These are phyloP conservation scores for Chlorocebus sabaeus DNA, from an alignment of 2,113 vertebrate genomes.

Conservation along the genomic window DNA sequence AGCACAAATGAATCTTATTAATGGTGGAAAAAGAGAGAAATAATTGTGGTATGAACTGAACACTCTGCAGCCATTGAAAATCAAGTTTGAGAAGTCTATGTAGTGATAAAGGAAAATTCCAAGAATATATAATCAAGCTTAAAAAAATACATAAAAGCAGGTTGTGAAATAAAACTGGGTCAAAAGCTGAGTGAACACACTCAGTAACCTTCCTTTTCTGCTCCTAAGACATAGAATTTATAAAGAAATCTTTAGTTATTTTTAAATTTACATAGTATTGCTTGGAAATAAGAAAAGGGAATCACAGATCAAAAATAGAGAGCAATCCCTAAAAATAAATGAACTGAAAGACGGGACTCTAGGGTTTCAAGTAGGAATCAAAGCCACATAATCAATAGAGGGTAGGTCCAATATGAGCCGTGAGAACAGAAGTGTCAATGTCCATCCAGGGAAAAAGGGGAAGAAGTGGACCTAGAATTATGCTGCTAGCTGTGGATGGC, in stretches of 20 bases:
- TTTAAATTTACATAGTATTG: background rate
- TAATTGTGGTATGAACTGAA: background rate
- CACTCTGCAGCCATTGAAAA: background rate
- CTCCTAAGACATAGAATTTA: background rate
- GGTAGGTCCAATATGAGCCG: background rate
- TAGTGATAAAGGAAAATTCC: conserved; percentile 15
- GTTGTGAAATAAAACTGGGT: conserved; percentile 33
- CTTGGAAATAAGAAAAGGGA: conserved; percentile 9
- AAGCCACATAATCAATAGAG: background rate
- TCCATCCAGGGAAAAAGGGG: too few species aligned
- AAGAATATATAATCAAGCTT: conserved; percentile 4
- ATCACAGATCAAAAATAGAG: conserved; percentile 8
- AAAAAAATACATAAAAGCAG: conserved; percentile 13
- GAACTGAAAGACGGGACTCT: background rate
- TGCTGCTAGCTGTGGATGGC: background rate
- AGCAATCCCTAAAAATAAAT: background rate
- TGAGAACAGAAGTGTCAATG: background rate
- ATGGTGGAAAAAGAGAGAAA: background rate
- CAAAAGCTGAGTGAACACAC: background rate
- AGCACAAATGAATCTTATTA: background rate
- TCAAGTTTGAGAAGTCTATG: background rate
- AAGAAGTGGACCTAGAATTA: background rate
- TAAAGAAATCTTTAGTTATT: background rate
- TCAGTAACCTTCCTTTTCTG: background rate
- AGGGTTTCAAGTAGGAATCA: background rate